Evolutionary conservation across 2,797 vertebrate genomes (phyloP).

Genomic region (Sebastolobus alascanus): DNA sequence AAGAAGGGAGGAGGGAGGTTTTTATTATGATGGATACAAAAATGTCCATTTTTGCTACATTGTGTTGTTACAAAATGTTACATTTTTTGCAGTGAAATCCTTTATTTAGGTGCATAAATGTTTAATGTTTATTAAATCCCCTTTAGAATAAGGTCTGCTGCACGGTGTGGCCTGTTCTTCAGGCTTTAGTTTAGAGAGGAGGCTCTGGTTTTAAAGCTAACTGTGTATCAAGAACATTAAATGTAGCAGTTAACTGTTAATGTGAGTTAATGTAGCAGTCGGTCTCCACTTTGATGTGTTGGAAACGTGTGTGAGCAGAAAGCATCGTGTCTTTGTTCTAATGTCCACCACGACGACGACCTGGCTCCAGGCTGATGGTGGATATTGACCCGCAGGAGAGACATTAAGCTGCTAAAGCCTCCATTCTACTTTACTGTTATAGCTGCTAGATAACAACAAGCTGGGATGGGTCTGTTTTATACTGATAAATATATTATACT

Average conservation of each 20-base stretch:
- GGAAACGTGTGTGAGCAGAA: fast-evolving
- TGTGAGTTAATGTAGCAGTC: not conserved
- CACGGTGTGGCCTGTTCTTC: not conserved
- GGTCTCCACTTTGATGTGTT: fast-evolving
- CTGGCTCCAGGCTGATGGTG: slow-evolving; percentile 5
- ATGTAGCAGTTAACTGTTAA: not conserved
- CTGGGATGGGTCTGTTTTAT: not conserved
- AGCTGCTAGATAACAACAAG: not conserved
- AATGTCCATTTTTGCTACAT: no score
- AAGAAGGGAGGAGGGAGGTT: slow-evolving; percentile 57
- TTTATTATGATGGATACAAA: not conserved
- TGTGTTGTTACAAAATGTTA: no score
- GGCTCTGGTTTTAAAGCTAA: not conserved
- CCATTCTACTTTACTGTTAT: not conserved
- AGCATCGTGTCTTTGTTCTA: slow-evolving; percentile 17
- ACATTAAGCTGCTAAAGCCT: slow-evolving; percentile 36
- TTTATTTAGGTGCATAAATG: fast-evolving
- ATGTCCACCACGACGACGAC: not conserved
- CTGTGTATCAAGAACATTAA: not conserved
- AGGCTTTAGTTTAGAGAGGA: slow-evolving; percentile 33
- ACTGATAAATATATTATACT: not conserved
- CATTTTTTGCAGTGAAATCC: fast-evolving
- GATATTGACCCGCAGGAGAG: not conserved
- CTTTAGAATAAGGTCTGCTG: not conserved
- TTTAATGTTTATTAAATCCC: fast-evolving